A percentile compares a stretch with the other conserved stretches of the same genome.
phyloP scores from a whole-genome alignment of 2,797 vertebrate genomes.

The Limnodromus scolopaceus region DNA sequence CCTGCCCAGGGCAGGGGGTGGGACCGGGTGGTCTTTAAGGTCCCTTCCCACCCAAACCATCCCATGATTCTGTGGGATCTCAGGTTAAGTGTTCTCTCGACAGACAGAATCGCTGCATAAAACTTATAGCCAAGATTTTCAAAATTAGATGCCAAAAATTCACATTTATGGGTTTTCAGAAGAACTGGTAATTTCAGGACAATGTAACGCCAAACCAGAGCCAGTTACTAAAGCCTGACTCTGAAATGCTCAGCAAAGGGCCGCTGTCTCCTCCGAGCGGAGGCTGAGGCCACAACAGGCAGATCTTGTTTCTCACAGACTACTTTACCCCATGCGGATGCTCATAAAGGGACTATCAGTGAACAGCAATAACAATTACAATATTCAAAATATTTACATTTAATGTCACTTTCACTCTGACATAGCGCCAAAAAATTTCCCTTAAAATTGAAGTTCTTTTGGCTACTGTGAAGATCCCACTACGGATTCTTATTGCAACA shows the following conservation, averaged over 20 bases:
- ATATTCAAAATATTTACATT: background rate
- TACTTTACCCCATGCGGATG: background rate
- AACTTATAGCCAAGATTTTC: slow-evolving; percentile 21
- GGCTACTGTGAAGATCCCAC: background rate
- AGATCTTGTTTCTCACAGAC: background rate
- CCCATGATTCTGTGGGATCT: background rate
- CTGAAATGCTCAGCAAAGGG: background rate
- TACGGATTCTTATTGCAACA: background rate
- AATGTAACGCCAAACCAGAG: background rate
- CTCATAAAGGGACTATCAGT: background rate
- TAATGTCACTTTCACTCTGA: background rate
- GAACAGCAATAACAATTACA: background rate
- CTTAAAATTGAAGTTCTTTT: background rate
- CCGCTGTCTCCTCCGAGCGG: background rate
- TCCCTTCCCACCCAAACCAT: background rate
- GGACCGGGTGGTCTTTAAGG: background rate
- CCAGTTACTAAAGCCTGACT: background rate
- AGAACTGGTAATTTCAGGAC: slow-evolving; percentile 25
- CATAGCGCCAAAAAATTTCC: background rate
- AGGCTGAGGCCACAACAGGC: background rate
- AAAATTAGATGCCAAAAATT: slow-evolving; percentile 37
- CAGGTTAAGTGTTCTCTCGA: background rate
- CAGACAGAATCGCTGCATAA: slow-evolving; percentile 1
- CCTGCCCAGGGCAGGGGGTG: background rate
- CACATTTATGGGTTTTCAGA: slow-evolving; percentile 2